Base-by-base conservation (phyloP, 2,797 vertebrate genomes). In the Argyrosomus regius region DNA sequence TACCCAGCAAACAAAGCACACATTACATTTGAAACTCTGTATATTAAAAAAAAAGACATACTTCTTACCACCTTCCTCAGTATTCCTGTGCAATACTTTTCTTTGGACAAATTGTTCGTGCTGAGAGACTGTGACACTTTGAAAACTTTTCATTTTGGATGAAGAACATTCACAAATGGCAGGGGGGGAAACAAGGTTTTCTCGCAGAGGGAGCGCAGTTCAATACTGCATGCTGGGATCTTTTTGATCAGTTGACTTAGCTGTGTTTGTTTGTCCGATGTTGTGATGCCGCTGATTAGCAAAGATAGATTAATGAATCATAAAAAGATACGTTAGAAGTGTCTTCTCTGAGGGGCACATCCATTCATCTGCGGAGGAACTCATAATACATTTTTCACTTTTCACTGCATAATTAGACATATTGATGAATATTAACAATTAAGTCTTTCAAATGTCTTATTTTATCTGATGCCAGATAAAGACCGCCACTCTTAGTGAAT, bases 341-440 rank as follows among this genome's bases (percentile, higher is more conserved):
- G 80, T 82, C 86, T 80, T 77, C 89, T 89, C 90, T 24, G 45
- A 82, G 88, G 91, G 85, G 88, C 56, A 20, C 45, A 8, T 83
- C 64, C 59, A 58, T 64, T 87, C 82, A 72, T 89, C 86, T 87
- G 78, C 49, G 49, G 72, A 82, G 73, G 74, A 82, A 46, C 58
- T 52, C 17, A 1, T 81, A 53, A 92, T 94, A n/a, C 87, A 93
- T 94, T 90, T 94, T 95, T 94, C 77, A 93, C 82, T 82, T 73
- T 78, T 59, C 39, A 17, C 60, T 78, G 87, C 71, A 91, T 92
- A 94, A 93, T 94, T 94, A 92, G 79, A 93, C 78, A 65, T 85
- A 91, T 90, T 84, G 90, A 94, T 94, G 85, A 94, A 94, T 95
- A 94, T 95, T 94, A 93, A 94, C 91, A 94, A 94, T 94, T 92